Percentiles rank a stretch among this genome's conserved stretches.
phyloP scores from a whole-genome alignment of 2,797 vertebrate species.

The Rhinella marina region DNA sequence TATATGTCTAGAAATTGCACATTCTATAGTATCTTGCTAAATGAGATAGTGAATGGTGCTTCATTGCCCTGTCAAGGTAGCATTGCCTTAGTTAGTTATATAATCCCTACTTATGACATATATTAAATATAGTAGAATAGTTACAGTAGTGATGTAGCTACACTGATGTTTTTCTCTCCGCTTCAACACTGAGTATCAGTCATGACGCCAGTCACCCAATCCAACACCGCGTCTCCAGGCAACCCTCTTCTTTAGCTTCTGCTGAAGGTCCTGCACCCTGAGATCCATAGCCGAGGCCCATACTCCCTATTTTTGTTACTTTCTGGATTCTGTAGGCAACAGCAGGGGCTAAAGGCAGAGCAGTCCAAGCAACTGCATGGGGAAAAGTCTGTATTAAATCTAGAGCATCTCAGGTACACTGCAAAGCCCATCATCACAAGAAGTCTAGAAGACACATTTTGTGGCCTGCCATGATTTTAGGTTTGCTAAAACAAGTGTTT shows the following conservation, averaged over 20 bases:
- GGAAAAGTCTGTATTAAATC: slow-evolving; percentile 44
- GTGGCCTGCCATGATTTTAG: neutral
- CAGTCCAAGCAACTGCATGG: slow-evolving; percentile 59
- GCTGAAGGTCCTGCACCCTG: slow-evolving; percentile 70
- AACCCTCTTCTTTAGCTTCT: slow-evolving; percentile 69
- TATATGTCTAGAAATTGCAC: slow-evolving; percentile 11
- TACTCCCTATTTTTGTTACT: slow-evolving; percentile 34
- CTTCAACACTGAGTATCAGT: slow-evolving; percentile 28
- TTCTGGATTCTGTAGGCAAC: slow-evolving; percentile 67
- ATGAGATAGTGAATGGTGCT: neutral
- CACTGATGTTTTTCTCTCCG: slow-evolving; percentile 46
- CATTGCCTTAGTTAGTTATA: neutral
- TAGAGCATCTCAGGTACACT: slow-evolving; percentile 2
- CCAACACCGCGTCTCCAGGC: slow-evolving; percentile 60
- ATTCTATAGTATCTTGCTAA: neutral
- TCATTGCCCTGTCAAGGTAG: slow-evolving; percentile 8
- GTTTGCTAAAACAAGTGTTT: neutral
- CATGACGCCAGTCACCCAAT: slow-evolving; percentile 46
- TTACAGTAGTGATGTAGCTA: neutral
- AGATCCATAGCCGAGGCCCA: slow-evolving; percentile 66
- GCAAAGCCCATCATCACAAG: neutral
- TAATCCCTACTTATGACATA: neutral
- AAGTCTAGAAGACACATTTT: neutral
- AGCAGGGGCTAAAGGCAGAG: slow-evolving; percentile 72
- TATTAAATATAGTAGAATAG: slow-evolving; percentile 27